These are phyloP conservation scores for Melanotus villosus DNA, from an alignment of 2,888 invertebrate species.

Conservation along the genomic window DNA sequence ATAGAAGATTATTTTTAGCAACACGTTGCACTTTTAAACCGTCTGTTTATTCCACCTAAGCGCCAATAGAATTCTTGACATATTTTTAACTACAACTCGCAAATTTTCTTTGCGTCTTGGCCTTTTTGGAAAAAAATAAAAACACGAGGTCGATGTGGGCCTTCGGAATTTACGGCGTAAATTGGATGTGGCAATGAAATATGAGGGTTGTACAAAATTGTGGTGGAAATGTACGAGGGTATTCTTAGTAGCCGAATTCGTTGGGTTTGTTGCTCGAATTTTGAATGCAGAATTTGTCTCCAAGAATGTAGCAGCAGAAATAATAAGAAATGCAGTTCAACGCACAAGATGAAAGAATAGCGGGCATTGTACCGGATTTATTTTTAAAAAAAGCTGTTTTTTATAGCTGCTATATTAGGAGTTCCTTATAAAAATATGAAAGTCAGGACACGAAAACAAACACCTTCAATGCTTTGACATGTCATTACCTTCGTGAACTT, in stretches of 20 bases:
- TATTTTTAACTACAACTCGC: not conserved
- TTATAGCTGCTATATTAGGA: conserved; percentile 52
- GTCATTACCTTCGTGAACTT: conserved; percentile 29
- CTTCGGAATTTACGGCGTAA: no score
- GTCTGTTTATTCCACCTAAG: conserved; percentile 41
- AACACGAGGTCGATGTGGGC: not conserved
- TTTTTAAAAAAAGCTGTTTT: conserved; percentile 53
- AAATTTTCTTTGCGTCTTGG: not conserved
- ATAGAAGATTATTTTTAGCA: conserved; percentile 49
- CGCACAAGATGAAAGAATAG: conserved; percentile 54
- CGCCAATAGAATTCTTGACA: not conserved
- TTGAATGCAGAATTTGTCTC: conserved; percentile 48
- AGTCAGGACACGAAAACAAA: conserved; percentile 36
- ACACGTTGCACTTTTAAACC: conserved; percentile 47
- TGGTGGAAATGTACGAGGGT: conserved; percentile 43
- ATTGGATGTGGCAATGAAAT: not conserved
- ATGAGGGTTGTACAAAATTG: conserved; percentile 12
- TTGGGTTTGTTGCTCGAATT: conserved; percentile 48
- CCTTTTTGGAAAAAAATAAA: not conserved
- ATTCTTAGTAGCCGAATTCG: conserved; percentile 50
- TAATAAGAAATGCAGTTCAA: conserved; percentile 56
- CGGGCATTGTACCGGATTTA: conserved; percentile 46
- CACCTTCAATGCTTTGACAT: conserved; percentile 23
- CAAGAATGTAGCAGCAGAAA: conserved; percentile 54
- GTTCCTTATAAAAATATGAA: conserved; percentile 49